Percentiles rank a stretch among this genome's conserved stretches.
Conservation (phyloP, 2,797 vertebrate genomes). For the Allobates femoralis region DNA sequence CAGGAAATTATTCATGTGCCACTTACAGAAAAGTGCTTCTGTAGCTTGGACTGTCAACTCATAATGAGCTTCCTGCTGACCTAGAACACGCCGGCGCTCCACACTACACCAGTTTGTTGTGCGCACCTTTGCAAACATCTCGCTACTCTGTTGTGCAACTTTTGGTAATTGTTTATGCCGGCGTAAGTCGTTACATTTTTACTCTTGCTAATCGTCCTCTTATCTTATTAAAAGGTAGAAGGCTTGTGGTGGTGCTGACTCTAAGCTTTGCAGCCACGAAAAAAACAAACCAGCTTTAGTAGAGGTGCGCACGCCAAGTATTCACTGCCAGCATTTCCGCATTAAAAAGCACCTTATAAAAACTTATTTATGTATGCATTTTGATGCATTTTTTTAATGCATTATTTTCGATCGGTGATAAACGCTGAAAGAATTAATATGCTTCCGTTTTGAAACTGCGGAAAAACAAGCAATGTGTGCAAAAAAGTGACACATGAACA, state of each 20-base stretch:
- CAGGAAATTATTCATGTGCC: conserved; percentile 75
- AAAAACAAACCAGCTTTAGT: no score
- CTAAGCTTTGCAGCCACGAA: conserved; percentile 45
- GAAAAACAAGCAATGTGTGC: no score
- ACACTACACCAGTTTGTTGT: conserved; percentile 63
- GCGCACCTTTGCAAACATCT: conserved; percentile 58
- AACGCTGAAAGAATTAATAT: no score
- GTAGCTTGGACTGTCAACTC: conserved; percentile 71
- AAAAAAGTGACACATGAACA: no score
- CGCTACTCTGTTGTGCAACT: conserved; percentile 50
- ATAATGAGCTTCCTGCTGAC: conserved; percentile 76
- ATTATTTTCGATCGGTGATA: no score
- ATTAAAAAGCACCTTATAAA: no score
- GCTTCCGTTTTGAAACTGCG: no score
- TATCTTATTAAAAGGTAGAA: background rate
- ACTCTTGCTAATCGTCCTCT: conserved; percentile 10
- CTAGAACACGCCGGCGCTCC: conserved; percentile 68
- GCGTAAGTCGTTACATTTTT: conserved; percentile 22
- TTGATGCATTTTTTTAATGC: no score
- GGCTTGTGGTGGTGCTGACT: background rate
- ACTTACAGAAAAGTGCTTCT: conserved; percentile 72
- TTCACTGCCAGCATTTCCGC: no score
- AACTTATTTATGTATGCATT: no score
- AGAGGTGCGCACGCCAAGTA: no score
- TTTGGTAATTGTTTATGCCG: conserved; percentile 29